Conservation (phyloP, 1,140 invertebrate species). For the Drosophila tsacasi region DNA sequence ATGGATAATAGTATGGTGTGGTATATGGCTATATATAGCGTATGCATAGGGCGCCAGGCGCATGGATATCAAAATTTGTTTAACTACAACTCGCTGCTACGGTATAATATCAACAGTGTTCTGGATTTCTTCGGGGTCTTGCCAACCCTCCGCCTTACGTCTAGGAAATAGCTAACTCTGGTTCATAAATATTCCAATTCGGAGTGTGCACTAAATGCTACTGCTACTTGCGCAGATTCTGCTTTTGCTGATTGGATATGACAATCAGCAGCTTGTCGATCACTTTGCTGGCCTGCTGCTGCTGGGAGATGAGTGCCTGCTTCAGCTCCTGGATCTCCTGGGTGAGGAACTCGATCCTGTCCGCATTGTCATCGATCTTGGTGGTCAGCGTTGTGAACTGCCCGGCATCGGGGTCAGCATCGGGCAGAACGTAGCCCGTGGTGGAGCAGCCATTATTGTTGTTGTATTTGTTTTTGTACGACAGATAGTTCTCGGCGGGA, state of each 20-base stretch:
- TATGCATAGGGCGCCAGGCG: slow-evolving; percentile 53
- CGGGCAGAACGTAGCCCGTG: slow-evolving; percentile 85
- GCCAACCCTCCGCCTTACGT: slow-evolving; percentile 12
- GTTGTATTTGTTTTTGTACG: slow-evolving; percentile 88
- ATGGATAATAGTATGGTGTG: slow-evolving; percentile 46
- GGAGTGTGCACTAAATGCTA: slow-evolving; percentile 55
- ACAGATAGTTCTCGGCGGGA: slow-evolving; percentile 86
- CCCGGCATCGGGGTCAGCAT: slow-evolving; percentile 79
- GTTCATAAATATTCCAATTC: slow-evolving; percentile 39
- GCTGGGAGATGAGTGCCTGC: slow-evolving; percentile 86
- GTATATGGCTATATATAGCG: slow-evolving; percentile 58
- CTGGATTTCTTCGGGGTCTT: slow-evolving; percentile 23
- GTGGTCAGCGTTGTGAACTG: slow-evolving; percentile 87
- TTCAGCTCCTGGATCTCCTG: slow-evolving; percentile 89
- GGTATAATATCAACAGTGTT: slow-evolving; percentile 80
- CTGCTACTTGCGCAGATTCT: slow-evolving; percentile 79
- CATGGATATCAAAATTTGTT: slow-evolving; percentile 52
- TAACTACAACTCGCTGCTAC: slow-evolving; percentile 60
- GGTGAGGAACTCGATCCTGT: slow-evolving; percentile 87
- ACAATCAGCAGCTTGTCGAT: slow-evolving; percentile 84
- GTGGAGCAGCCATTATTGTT: slow-evolving; percentile 87
- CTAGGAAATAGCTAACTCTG: slow-evolving; percentile 30
- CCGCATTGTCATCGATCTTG: slow-evolving; percentile 88
- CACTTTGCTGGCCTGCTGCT: slow-evolving; percentile 84
- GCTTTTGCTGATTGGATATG: slow-evolving; percentile 84